phyloP scores from a whole-genome alignment of 2,113 vertebrate species.

The Dermatemys mawii region DNA sequence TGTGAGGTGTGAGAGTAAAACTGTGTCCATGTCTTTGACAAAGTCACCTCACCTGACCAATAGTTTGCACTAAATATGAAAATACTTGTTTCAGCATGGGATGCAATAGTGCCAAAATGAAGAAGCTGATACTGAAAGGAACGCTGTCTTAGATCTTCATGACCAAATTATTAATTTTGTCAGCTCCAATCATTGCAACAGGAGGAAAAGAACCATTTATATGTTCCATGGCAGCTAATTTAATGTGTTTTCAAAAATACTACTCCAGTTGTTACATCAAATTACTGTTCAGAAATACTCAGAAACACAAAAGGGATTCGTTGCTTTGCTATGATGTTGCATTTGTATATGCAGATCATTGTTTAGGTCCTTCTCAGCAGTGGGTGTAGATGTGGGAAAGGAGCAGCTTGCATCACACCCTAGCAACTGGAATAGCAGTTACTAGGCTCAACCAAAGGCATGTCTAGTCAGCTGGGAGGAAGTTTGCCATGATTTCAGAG shows the following conservation, averaged over 20 bases:
- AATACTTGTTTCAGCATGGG: not conserved
- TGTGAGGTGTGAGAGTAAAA: not conserved
- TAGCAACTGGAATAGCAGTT: not conserved
- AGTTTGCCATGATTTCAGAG: not conserved
- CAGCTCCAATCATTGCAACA: not conserved
- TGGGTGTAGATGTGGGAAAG: not conserved
- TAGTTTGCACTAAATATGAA: not conserved
- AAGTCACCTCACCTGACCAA: not conserved
- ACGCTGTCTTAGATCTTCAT: not conserved
- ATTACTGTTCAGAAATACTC: too few species aligned
- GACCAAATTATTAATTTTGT: not conserved
- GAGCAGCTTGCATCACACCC: not conserved
- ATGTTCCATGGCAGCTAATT: not conserved
- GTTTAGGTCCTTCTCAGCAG: not conserved
- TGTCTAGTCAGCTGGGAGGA: not conserved
- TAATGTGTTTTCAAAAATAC: too few species aligned
- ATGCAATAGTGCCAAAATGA: rapidly evolving
- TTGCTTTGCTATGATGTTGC: not conserved
- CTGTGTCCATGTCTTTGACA: not conserved
- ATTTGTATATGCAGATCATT: not conserved
- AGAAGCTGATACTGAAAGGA: not conserved
- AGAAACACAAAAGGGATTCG: too few species aligned
- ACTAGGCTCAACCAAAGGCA: not conserved
- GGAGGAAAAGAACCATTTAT: not conserved
- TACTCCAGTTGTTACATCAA: too few species aligned